Percentiles rank a stretch among this genome's conserved stretches.
Evolutionary conservation across 2,113 vertebrate species (phyloP).

Genomic region (Gambusia affinis): DNA sequence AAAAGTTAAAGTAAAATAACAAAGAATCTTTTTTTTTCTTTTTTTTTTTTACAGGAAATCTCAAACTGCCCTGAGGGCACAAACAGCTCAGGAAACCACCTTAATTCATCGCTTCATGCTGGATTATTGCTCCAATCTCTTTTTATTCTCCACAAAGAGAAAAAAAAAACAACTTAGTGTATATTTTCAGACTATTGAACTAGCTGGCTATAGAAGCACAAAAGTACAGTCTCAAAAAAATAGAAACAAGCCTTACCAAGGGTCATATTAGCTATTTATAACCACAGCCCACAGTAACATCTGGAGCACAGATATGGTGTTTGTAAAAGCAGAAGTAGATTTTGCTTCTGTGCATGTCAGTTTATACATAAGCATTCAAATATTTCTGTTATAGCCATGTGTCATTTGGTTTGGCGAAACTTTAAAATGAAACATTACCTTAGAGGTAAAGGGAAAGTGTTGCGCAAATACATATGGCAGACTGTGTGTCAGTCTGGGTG

Average conservation of each 20-base stretch:
- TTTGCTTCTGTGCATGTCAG: conserved; percentile 20
- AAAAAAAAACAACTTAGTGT: neutral
- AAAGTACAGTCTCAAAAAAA: conserved; percentile 25
- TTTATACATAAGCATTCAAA: conserved; percentile 24
- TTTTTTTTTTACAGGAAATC: conserved; percentile 28
- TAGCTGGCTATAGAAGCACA: neutral
- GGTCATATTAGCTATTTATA: conserved; percentile 21
- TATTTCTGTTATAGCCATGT: conserved; percentile 21
- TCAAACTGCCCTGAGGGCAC: conserved; percentile 13
- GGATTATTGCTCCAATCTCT: conserved; percentile 20
- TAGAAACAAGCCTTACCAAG: neutral
- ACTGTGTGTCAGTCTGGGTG: conserved; percentile 1
- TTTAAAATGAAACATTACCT: conserved; percentile 31
- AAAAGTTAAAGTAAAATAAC: conserved; percentile 32
- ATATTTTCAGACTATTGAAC: conserved; percentile 28
- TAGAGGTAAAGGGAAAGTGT: neutral
- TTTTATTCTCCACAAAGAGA: conserved; percentile 7
- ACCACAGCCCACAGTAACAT: conserved; percentile 40
- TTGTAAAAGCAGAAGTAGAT: neutral
- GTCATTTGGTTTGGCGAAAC: conserved; percentile 27
- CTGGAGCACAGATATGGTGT: conserved; percentile 57
- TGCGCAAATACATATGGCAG: neutral
- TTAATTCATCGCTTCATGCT: conserved; percentile 25
- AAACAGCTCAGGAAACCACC: conserved; percentile 43
- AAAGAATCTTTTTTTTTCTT: neutral